phyloP scores from a whole-genome alignment of 2,797 vertebrate genomes.

The Anomalospiza imberbis region DNA sequence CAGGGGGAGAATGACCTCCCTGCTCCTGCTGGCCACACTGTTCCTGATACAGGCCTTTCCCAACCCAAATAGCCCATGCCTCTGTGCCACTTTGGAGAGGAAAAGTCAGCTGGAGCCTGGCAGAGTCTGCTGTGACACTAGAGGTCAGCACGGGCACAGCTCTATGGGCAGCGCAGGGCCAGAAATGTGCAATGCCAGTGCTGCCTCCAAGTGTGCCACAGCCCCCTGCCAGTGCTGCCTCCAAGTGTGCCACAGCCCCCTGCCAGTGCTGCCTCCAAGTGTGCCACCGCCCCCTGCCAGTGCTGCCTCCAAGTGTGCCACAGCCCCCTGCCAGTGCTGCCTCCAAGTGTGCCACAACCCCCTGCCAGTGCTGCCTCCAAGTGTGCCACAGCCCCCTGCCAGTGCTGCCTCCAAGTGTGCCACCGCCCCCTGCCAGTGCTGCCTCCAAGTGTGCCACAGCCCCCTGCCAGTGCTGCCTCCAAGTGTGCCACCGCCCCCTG shows the following conservation, averaged over 20 bases:
- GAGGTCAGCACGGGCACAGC: constrained; percentile 16
- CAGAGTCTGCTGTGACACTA: background rate
- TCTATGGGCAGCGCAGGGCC: background rate
- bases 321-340: rapidly evolving
- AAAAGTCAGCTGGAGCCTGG: background rate
- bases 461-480: rapidly evolving
- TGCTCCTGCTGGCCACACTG: background rate
- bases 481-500: rapidly evolving
- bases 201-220: background rate
- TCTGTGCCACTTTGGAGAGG: rapidly evolving
- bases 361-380: rapidly evolving
- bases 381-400: rapidly evolving
- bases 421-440: rapidly evolving
- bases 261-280: rapidly evolving
- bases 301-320: rapidly evolving
- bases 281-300: background rate
- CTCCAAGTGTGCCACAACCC: rapidly evolving
- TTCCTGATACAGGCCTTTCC: background rate
- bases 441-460: rapidly evolving
- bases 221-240: rapidly evolving
- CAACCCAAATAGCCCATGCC: rapidly evolving
- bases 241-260: rapidly evolving
- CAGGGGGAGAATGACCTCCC: background rate
- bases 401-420: rapidly evolving
- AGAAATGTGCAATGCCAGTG: rapidly evolving